Evolutionary conservation across 2,888 invertebrate genomes (phyloP).

Genomic region (Leptopilina syphax): DNA sequence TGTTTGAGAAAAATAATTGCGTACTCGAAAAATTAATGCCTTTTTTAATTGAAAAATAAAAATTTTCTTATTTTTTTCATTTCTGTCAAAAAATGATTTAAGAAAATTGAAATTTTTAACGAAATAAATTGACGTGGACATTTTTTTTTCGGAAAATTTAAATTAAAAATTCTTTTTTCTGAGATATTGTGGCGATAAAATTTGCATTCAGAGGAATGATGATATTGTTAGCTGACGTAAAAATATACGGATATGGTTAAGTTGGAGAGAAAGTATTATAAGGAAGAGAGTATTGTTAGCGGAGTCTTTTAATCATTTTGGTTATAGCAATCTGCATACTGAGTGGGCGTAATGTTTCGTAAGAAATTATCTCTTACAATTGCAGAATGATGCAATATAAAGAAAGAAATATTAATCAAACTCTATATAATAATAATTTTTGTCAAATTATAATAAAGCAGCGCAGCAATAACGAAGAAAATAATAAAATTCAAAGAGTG

Average conservation of each 20-base stretch:
- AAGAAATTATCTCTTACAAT: conserved; percentile 6
- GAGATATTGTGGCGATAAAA: neutral
- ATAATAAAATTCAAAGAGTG: neutral
- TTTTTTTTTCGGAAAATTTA: neutral
- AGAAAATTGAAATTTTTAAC: neutral
- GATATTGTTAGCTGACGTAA: conserved; percentile 23
- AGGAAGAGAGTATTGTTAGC: conserved; percentile 5
- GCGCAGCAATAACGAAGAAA: too few species aligned
- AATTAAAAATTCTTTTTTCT: neutral
- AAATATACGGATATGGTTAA: conserved; percentile 17
- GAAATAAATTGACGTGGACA: neutral
- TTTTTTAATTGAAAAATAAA: too few species aligned
- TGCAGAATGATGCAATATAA: neutral
- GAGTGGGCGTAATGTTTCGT: neutral
- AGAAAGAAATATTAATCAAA: neutral
- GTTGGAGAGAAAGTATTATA: conserved; percentile 21
- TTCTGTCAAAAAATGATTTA: too few species aligned
- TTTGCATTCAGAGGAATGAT: neutral
- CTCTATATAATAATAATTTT: neutral
- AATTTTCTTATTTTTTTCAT: too few species aligned
- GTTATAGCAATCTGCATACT: conserved; percentile 19
- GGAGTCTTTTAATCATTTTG: conserved; percentile 13
- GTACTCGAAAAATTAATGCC: too few species aligned
- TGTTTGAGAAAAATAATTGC: too few species aligned
- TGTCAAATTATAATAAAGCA: neutral